Evolutionary conservation across 1,140 invertebrate genomes (phyloP).

Genomic region (Elysia chlorotica): DNA sequence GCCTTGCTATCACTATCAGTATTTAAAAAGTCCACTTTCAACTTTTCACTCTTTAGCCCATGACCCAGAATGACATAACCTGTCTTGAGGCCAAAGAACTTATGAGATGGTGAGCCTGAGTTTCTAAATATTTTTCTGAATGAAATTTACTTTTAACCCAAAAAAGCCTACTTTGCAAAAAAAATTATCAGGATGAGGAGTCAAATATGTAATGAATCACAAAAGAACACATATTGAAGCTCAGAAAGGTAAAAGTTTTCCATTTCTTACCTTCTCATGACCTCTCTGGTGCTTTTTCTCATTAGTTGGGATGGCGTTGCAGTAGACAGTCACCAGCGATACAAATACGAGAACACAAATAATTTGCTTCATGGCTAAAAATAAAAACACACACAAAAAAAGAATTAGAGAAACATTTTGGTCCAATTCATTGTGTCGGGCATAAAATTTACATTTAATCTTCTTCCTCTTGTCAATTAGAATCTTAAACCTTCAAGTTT

Average conservation of each 20-base stretch:
- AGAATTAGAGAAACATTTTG: background rate
- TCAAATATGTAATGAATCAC: background rate
- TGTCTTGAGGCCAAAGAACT: too few relatives aligned
- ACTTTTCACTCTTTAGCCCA: background rate
- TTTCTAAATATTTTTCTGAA: background rate
- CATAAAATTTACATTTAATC: too few relatives aligned
- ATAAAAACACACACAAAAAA: background rate
- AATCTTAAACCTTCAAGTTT: too few relatives aligned
- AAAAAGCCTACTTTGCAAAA: background rate
- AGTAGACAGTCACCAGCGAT: background rate
- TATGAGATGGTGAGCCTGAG: background rate
- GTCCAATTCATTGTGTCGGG: background rate
- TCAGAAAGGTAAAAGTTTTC: too few relatives aligned
- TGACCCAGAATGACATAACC: too few relatives aligned
- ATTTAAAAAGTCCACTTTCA: background rate
- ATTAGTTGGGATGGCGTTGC: constrained; percentile 14
- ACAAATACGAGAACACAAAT: constrained; percentile 3
- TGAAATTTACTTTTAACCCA: background rate
- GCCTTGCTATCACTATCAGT: background rate
- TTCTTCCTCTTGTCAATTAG: too few relatives aligned
- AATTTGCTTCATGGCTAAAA: constrained; percentile 4
- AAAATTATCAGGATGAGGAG: background rate
- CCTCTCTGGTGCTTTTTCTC: constrained; percentile 18
- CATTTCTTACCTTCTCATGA: constrained; percentile 14
- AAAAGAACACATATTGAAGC: background rate